Base-by-base conservation (phyloP, 1,140 invertebrate species). In the Musca domestica region DNA sequence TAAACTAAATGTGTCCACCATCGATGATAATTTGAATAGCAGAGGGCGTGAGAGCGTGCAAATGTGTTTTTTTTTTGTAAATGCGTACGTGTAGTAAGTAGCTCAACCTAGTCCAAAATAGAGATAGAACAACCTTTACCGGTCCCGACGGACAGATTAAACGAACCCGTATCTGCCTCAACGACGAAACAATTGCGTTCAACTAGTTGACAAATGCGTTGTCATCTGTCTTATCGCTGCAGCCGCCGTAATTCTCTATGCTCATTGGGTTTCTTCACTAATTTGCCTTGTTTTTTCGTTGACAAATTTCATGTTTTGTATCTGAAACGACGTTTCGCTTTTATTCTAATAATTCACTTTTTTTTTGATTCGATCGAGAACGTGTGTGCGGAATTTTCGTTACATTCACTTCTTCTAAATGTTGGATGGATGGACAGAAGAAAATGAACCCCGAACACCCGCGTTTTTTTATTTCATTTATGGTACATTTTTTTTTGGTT, bases 141-240 rank as follows among this genome's bases (percentile, higher is more conserved):
- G 34, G 34, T n/a, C 34, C 5, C 5, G 34, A 41, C 34, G 34
- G 34, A 41, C 34, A 41, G 34, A 41, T 41, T 5, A 41, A 5
- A 41, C 56, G 34, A 61, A 61, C 56, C 56, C 56, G 56, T 61
- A 61, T 61, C 56, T 61, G 56, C 56, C 56, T 61, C 56, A 61
- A 61, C 34, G 34, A 61, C 34, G 30, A n/a, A 19, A 34, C 56
- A 41, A 61, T 61, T 61, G 56, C 27, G 56, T 61, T 61, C 41
- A 34, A 41, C 34, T 41, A 41, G 34, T 9, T 41, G 34, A 41
- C 34, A 41, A 41, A 41, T 41, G 34, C 34, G 34, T 41, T 41
- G n/a, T 34, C 30, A 19, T 56, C n/a, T 56, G 12, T 56, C 25
- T 56, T 30, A 41, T 41, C 34, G 34, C 34, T 41, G 34, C 34